Conservation (phyloP, 2,113 vertebrate species). For the Pelecanus crispus region DNA sequence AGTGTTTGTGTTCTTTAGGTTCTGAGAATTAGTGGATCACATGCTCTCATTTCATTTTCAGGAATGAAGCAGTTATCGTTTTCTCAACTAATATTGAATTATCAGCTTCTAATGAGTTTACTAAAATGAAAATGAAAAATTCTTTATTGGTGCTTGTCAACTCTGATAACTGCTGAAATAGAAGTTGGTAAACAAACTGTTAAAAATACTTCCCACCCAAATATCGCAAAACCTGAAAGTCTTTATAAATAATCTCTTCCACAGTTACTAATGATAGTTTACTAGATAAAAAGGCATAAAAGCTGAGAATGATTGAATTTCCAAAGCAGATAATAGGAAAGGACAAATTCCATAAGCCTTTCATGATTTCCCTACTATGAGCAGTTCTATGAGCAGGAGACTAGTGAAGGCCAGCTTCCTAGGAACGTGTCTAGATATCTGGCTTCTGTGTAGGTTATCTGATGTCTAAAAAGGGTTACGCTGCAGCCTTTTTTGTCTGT, state of each 20-base stretch:
- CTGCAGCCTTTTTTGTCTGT: not conserved
- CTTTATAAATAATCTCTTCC: not conserved
- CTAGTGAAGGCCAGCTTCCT: not conserved
- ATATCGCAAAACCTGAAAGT: not conserved
- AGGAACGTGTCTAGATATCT: not conserved
- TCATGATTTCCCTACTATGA: fast-evolving
- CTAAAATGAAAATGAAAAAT: not conserved
- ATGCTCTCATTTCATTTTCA: not conserved
- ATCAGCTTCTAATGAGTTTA: not conserved
- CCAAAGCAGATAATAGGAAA: not conserved
- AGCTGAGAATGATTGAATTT: not conserved
- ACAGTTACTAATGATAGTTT: not conserved
- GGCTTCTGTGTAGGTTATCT: not conserved
- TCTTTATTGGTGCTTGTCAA: not conserved
- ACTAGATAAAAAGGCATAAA: not conserved
- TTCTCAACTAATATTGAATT: not conserved
- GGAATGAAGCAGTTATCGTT: not conserved
- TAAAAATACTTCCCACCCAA: not conserved
- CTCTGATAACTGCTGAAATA: not conserved
- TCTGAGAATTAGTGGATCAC: not conserved
- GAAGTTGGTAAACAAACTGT: not conserved
- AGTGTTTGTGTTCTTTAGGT: not conserved
- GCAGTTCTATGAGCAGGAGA: not conserved
- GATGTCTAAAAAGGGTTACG: not conserved
- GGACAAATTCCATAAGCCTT: not conserved